Percentiles rank a stretch among this genome's conserved stretches.
Evolutionary conservation across 2,113 vertebrate species (phyloP).

Genomic region (Progne subis): DNA sequence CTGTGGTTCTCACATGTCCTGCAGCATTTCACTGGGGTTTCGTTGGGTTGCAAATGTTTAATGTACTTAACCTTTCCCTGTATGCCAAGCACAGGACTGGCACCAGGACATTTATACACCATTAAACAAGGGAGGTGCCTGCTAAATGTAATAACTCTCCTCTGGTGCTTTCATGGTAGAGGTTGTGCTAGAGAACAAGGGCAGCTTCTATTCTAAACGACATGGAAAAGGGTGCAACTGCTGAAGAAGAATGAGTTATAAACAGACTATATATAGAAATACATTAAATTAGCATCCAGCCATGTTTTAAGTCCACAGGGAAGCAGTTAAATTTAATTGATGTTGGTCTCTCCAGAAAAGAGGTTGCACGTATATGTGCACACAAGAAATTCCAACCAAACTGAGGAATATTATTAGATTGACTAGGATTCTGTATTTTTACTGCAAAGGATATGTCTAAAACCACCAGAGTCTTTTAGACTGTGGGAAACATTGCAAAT

Average conservation of each 20-base stretch:
- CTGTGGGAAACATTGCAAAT: not conserved
- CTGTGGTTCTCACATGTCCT: not conserved
- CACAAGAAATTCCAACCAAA: not conserved
- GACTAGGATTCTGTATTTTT: not conserved
- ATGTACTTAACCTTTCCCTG: not conserved
- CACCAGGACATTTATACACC: not conserved
- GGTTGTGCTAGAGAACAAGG: not conserved
- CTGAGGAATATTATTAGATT: not conserved
- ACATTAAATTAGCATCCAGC: not conserved
- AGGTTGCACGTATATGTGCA: not conserved
- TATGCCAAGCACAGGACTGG: not conserved
- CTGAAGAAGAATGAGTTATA: not conserved
- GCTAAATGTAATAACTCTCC: slow-evolving; percentile 20
- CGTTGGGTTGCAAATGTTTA: not conserved
- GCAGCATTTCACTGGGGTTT: not conserved
- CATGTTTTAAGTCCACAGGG: not conserved
- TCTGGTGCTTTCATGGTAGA: not conserved
- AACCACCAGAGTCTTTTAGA: not conserved
- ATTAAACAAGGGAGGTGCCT: slow-evolving; percentile 14
- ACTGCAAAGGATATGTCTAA: not conserved
- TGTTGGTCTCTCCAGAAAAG: not conserved
- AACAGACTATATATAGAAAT: not conserved
- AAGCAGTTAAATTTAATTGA: not conserved
- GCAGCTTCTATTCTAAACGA: not conserved
- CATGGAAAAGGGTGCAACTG: not conserved